Evolutionary conservation across 2,888 invertebrate species (phyloP), one percentile per base, ranked within the genome.

Genomic region (Hyalella azteca): DNA sequence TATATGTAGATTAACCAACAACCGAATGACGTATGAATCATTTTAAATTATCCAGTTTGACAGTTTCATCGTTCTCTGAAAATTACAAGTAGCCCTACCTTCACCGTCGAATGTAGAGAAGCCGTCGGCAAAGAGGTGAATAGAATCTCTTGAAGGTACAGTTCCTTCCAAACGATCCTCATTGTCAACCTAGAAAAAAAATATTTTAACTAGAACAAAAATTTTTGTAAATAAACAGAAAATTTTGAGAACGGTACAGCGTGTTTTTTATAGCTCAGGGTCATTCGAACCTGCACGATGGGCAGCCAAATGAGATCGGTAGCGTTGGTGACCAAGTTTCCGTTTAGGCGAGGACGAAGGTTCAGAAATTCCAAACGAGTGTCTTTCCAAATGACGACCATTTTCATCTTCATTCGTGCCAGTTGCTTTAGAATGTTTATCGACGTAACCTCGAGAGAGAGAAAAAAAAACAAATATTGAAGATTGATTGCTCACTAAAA

Each of bases 151-250:
- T 3, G 79, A 77, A 2, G 19, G 22, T 40, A 79, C 79, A 60
- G 40, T 59, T 7, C 79, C 79, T 32, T 45, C 79, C 66, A 77
- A 66, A 22, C 79, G 77, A 32, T 77, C 77, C 19, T 77, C 60
- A 29, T 75, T 66, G 36, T 39, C 39, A 32, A 79, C 60, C 79
- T 79, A 76, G 2, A 7, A 36, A n/a, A n/a, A 54, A 29, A 54
- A 22, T 54, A 29, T 54, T 54, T 54, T 26, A 2, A 5, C 11
- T 26, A 54, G 7, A 29, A 9, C 19, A n/a, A n/a, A n/a, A n/a
- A n/a, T n/a, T n/a, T n/a, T n/a, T n/a, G n/a, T n/a, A n/a, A n/a
- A n/a, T n/a, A n/a, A 22, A 26, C 54, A 26, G 29, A 54, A 4
- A 5, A 54, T 26, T 4, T 54, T 45, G 45, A n/a, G n/a, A n/a